Evolutionary conservation across 2,888 invertebrate genomes (phyloP), one percentile per base, ranked within the genome.

Genomic region (Drosophila acutilabella): DNA sequence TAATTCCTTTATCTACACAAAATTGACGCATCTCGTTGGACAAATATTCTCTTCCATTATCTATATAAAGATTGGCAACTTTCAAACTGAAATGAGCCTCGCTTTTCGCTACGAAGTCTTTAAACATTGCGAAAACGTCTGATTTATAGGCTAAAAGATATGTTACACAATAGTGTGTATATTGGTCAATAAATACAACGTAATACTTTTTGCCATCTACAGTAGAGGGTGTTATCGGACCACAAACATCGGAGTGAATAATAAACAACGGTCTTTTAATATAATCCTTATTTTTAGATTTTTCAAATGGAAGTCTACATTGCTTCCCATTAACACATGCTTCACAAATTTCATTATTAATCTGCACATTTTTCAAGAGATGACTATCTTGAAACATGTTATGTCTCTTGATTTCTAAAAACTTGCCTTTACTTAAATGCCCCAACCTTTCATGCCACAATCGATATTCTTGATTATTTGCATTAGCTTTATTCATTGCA

Each of bases 71-170:
- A 23, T 23, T 23, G 23, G 6, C 41, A 4, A 42, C 18, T 42
- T 42, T 42, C 11, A 11, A 2, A 10, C 18, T 42, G 5, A 16
- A 18, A 1, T 8, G 16, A 11, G 41, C 18, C 2, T 18, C 41
- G 18, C 16, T 42, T 18, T 42, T 42, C 14, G 72, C n/a, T 38
- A 47, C 26, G 44, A 6, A 41, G 8, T 41, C 40, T 41, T 41
- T 2, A 8, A 41, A 42, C 4, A 18, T 4, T 40, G 16, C 5
- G 3, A 18, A 18, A 3, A 18, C 18, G 18, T 18, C 23, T 23
- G 23, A 23, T 23, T 23, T 23, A 23, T 23, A 23, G 23, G 23
- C 23, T 6, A 23, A 23, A 23, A 23, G 23, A 23, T 23, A 6
- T 23, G 23, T 23, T 23, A 4, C 23, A 6, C 23, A 23, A 23